Evolutionary conservation across 2,113 vertebrate genomes (phyloP).

Genomic region (Chlamydotis undulata): DNA sequence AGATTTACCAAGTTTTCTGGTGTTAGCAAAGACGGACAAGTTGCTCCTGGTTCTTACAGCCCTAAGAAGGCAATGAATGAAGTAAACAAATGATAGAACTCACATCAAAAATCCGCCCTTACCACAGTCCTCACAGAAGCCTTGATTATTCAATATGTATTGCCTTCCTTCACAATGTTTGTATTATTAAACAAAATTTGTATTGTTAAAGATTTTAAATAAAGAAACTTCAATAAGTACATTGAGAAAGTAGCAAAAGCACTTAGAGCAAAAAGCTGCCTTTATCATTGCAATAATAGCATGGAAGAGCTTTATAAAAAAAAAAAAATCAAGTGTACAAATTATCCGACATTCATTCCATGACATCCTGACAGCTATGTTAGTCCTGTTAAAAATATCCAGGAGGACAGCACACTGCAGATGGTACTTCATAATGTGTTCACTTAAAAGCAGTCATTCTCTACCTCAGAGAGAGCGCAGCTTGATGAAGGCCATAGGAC

Average conservation of each 20-base stretch:
- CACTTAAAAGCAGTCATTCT: slow-evolving; percentile 52
- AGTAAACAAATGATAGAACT: background rate
- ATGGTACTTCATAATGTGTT: slow-evolving; percentile 57
- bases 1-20: background rate
- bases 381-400: slow-evolving; percentile 70
- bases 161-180: background rate
- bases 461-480: slow-evolving; percentile 54
- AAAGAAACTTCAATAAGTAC: background rate
- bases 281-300: slow-evolving; percentile 48
- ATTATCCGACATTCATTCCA: slow-evolving; percentile 58
- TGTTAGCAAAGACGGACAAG: background rate
- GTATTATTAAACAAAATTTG: slow-evolving; percentile 1
- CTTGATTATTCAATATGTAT: background rate
- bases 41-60: background rate
- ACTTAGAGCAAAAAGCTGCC: slow-evolving; percentile 27
- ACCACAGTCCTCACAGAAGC: background rate
- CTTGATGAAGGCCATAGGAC: slow-evolving; percentile 66
- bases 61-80: background rate
- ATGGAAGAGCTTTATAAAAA: slow-evolving; percentile 4
- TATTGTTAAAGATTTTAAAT: slow-evolving; percentile 17
- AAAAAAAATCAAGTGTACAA: slow-evolving; percentile 46
- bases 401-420: slow-evolving; percentile 58
- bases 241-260: slow-evolving; percentile 18
- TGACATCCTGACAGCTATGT: slow-evolving; percentile 69
- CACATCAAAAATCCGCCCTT: background rate